These are phyloP conservation scores for Palythoa heliodiscus DNA, from an alignment of 92 coral and sea anemone species.

Conservation along the genomic window DNA sequence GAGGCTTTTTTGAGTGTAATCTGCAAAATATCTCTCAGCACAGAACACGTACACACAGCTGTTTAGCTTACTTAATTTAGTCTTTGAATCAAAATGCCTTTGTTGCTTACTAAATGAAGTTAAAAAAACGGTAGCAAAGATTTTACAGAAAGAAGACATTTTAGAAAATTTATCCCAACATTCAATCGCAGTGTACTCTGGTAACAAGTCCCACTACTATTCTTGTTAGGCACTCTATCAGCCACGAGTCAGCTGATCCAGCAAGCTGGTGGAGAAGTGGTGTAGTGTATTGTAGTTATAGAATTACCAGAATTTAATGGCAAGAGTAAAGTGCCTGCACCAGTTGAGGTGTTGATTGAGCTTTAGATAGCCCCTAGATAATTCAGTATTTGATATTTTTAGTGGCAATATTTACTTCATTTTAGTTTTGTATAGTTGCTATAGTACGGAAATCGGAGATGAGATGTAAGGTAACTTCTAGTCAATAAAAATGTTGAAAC, in stretches of 20 bases:
- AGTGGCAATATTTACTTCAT: no score
- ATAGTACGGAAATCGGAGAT: no score
- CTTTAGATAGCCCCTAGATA: slow-evolving; percentile 12
- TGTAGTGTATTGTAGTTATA: slow-evolving; percentile 77
- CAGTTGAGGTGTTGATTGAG: slow-evolving; percentile 61
- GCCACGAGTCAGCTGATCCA: slow-evolving; percentile 82
- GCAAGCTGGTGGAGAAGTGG: slow-evolving; percentile 69
- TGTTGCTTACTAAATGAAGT: no score
- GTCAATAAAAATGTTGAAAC: no score
- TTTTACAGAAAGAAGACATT: not conserved
- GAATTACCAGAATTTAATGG: slow-evolving; percentile 89
- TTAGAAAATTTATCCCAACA: not conserved
- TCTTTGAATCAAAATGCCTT: no score
- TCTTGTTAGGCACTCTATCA: slow-evolving; percentile 74
- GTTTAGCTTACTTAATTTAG: no score
- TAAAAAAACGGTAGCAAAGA: not conserved
- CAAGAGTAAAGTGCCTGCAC: slow-evolving; percentile 64
- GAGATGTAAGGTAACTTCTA: no score
- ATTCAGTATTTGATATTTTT: not conserved
- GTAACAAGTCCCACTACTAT: not conserved
- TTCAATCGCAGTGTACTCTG: not conserved
- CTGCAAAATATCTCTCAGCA: no score
- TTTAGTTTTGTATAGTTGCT: no score
- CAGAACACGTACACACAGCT: no score
- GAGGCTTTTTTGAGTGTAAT: no score